Conservation (phyloP, 2,797 vertebrate species). For the Coreius guichenoti region DNA sequence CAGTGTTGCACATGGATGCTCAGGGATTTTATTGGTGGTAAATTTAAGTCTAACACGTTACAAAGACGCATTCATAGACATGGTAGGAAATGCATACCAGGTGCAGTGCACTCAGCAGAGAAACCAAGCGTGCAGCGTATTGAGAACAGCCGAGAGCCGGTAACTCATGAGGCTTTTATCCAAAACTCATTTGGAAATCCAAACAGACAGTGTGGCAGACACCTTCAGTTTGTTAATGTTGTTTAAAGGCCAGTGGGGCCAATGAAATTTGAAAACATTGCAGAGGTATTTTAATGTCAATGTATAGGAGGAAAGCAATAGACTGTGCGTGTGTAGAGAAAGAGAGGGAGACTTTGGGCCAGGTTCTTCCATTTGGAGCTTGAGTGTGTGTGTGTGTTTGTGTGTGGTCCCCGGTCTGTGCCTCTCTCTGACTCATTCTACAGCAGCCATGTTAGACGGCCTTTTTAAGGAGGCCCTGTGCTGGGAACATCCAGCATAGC, state of each 20-base stretch:
- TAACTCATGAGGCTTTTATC: slow-evolving; percentile 4
- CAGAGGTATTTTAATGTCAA: slow-evolving; percentile 28
- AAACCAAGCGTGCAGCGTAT: not conserved
- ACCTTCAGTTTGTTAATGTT: slow-evolving; percentile 26
- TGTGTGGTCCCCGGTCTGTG: slow-evolving; percentile 78
- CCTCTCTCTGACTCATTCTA: slow-evolving; percentile 68
- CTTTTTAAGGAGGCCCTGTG: slow-evolving; percentile 72
- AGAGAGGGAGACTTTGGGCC: slow-evolving; percentile 23
- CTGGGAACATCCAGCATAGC: slow-evolving; percentile 35
- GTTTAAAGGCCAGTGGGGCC: not conserved
- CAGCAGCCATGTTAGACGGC: slow-evolving; percentile 71
- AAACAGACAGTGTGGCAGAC: slow-evolving; percentile 11
- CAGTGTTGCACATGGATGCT: not conserved
- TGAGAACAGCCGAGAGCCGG: not conserved
- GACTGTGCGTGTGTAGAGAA: slow-evolving; percentile 14
- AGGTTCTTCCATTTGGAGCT: slow-evolving; percentile 43
- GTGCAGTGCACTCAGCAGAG: not conserved
- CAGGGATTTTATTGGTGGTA: not conserved
- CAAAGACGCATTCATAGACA: slow-evolving; percentile 30
- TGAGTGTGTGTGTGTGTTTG: slow-evolving; percentile 61
- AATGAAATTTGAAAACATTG: not conserved
- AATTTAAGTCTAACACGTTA: not conserved
- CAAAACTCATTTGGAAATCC: slow-evolving; percentile 11
- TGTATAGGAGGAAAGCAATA: slow-evolving; percentile 58
- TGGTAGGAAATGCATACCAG: slow-evolving; percentile 22